These are phyloP conservation scores for Augiades crinisus DNA, from an alignment of 2,888 invertebrate species.

Conservation along the genomic window DNA sequence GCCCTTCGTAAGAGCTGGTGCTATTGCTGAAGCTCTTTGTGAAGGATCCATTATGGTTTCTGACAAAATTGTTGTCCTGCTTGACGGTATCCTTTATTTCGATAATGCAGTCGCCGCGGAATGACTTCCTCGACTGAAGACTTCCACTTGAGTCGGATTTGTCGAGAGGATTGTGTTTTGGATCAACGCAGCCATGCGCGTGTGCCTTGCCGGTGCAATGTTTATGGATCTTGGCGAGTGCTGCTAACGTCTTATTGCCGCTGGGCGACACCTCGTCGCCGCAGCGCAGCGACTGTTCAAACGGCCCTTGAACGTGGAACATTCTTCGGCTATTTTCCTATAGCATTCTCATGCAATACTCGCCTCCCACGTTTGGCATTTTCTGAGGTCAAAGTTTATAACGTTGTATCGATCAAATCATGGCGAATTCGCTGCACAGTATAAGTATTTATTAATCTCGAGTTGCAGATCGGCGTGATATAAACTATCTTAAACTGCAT, in stretches of 20 bases:
- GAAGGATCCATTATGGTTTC: conserved; percentile 49
- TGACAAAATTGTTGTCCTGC: conserved; percentile 44
- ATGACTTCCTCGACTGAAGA: conserved; percentile 68
- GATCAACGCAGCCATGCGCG: conserved; percentile 85
- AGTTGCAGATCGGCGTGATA: conserved; percentile 62
- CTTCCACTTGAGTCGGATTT: conserved; percentile 74
- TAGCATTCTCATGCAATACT: conserved; percentile 46
- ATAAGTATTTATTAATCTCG: conserved; percentile 52
- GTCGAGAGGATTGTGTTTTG: conserved; percentile 64
- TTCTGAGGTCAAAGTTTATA: conserved; percentile 57
- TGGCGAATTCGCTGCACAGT: conserved; percentile 60
- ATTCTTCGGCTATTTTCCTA: conserved; percentile 55
- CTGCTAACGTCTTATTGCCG: conserved; percentile 75
- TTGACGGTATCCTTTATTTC: conserved; percentile 68
- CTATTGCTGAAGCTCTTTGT: conserved; percentile 81
- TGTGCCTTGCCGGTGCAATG: conserved; percentile 89
- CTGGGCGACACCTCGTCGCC: conserved; percentile 71
- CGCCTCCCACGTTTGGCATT: conserved; percentile 57
- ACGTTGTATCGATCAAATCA: conserved; percentile 53
- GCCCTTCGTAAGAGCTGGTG: conserved; percentile 84
- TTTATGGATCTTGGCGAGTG: conserved; percentile 83
- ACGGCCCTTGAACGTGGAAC: conserved; percentile 79
- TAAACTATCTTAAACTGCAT: conserved; percentile 37
- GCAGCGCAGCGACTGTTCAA: conserved; percentile 82
- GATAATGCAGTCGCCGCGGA: conserved; percentile 65